Evolutionary conservation across 2,113 vertebrate genomes (phyloP).

Genomic region (Pygoscelis antarcticus): DNA sequence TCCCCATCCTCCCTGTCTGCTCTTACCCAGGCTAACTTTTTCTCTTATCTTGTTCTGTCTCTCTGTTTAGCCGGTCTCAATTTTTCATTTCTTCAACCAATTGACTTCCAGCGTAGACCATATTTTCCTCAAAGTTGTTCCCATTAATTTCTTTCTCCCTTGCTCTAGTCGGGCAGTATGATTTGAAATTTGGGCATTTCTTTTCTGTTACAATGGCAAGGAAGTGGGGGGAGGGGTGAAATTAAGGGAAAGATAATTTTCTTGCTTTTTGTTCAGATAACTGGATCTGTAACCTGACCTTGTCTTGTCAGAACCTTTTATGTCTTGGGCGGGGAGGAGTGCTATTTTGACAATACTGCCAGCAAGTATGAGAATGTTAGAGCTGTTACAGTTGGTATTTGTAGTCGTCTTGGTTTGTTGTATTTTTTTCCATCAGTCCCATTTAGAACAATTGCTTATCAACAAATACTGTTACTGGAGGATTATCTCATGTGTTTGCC

Average conservation of each 20-base stretch:
- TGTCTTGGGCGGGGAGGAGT: background rate
- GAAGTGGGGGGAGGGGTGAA: background rate
- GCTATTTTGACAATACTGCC: background rate
- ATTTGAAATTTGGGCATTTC: background rate
- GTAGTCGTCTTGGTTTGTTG: background rate
- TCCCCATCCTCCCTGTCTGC: background rate
- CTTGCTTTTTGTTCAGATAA: background rate
- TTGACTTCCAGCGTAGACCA: accelerated
- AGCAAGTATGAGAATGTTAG: background rate
- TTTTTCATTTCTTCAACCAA: background rate
- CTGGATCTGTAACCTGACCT: background rate
- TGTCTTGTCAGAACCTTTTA: background rate
- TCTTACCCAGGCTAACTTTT: background rate
- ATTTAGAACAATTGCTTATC: background rate
- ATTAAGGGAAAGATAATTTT: background rate
- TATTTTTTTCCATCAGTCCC: background rate
- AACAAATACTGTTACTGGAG: background rate
- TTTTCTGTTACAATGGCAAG: background rate
- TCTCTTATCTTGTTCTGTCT: background rate
- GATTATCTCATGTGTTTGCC: background rate
- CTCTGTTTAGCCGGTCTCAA: background rate
- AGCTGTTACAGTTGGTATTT: background rate
- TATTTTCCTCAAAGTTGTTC: background rate
- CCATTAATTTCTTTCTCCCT: background rate
- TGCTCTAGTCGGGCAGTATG: background rate